Evolutionary conservation across 2,113 vertebrate species (phyloP).

Genomic region (Corvus cornix): DNA sequence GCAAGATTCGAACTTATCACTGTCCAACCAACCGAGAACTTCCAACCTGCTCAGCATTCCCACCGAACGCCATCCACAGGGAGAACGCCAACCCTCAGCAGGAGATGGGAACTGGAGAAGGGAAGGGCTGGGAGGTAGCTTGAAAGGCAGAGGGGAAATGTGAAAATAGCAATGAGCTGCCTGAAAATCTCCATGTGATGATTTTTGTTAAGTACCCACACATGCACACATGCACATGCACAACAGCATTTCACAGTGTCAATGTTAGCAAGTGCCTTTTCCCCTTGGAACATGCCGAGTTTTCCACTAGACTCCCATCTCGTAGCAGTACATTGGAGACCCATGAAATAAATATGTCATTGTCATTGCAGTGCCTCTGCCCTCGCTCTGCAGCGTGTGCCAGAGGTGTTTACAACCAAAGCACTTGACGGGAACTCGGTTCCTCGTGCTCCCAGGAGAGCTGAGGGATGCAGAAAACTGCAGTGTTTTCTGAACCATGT

Average conservation of each 20-base stretch:
- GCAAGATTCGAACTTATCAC: neutral
- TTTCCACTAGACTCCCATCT: neutral
- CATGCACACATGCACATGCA: conserved; percentile 40
- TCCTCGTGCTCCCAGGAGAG: neutral
- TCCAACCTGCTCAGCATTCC: neutral
- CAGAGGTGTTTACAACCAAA: neutral
- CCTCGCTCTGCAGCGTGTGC: neutral
- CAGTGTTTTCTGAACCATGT: neutral
- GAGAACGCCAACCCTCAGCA: neutral
- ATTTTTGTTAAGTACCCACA: neutral
- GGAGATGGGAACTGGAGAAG: neutral
- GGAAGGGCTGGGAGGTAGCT: neutral
- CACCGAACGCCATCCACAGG: fast-evolving
- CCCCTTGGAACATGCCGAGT: neutral
- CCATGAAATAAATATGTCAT: neutral
- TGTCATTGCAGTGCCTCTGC: neutral
- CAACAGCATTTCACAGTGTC: conserved; percentile 37
- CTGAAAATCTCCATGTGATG: neutral
- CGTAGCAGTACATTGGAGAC: neutral
- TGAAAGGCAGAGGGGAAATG: neutral
- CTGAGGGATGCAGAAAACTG: neutral
- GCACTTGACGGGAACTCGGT: neutral
- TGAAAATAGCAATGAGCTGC: neutral
- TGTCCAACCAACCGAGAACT: neutral
- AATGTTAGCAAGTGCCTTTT: neutral